Evolutionary conservation across 2,888 invertebrate genomes (phyloP), one percentile per base, ranked within the genome.

Genomic region (Harpalus rufipes): DNA sequence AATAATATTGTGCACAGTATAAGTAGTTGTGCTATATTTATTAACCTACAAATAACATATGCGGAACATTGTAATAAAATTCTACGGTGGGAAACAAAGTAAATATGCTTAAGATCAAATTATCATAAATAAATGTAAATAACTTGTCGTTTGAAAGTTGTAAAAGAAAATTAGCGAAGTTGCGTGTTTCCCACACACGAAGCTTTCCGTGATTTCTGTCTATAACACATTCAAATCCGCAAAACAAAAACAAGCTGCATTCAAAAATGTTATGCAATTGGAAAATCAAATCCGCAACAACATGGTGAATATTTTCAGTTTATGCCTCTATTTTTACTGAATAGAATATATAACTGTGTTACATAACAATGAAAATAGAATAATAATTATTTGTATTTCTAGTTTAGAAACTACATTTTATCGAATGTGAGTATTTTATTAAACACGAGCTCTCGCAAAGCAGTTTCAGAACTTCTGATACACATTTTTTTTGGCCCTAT

Each of bases 71-170:
- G 44, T 44, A 44, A 44, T 44, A 44, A 4, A 44, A 3, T 3
- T 3, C 44, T 12, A 12, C 10, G 12, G 8, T 51, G 44, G 12
- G 18, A 21, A 21, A 21, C 0, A 56, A 59, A 63, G 25, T 12
- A 63, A 63, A 18, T 32, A 68, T 14, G 32, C n/a, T 68, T 68
- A 39, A 68, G 39, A 32, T 39, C 41, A 16, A 68, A 68, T 68
- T 39, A 68, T 68, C 41, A 68, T 68, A 41, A 63, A 10, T 63
- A 63, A 63, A 68, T 68, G 68, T 68, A 68, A 68, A 68, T 68
- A 68, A 41, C 32, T 68, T 68, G 14, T 14, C 14, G 41, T 68
- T 68, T 68, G 6, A 68, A 68, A 32, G 14, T 39, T 14, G 14
- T 14, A 68, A 25, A 68, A 14, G 68, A 68, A 32, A 63, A 68